Conservation (phyloP, 2,113 vertebrate species). For the Rhinoderma darwinii region DNA sequence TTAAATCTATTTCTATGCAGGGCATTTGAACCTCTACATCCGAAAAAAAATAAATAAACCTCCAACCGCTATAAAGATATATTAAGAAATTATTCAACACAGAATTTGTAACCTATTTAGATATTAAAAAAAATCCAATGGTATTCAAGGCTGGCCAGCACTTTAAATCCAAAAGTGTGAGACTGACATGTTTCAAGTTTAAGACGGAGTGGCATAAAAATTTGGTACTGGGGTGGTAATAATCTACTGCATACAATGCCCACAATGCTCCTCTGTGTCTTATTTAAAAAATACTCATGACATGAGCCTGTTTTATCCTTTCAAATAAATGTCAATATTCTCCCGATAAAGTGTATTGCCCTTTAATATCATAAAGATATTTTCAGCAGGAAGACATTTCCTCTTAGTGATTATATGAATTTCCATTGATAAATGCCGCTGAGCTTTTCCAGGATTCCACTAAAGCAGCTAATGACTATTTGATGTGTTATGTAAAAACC, state of each 20-base stretch:
- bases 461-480: conserved; percentile 49
- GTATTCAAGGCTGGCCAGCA: no score
- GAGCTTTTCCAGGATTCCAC: conserved; percentile 32
- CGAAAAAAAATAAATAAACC: no score
- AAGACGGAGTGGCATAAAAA: neutral
- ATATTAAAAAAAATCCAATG: no score
- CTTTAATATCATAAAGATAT: neutral
- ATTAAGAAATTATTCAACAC: no score
- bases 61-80: no score
- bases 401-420: conserved; percentile 27
- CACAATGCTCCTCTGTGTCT: neutral
- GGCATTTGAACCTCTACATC: no score
- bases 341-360: neutral
- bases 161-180: neutral
- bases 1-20: no score
- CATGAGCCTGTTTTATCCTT: neutral
- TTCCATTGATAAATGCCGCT: conserved; percentile 32
- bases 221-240: neutral
- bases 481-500: conserved; percentile 49
- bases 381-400: conserved; percentile 15
- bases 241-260: neutral
- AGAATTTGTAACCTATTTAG: no score
- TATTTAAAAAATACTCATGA: neutral
- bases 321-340: conserved; percentile 16
- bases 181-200: neutral